Conservation (phyloP, 2,888 invertebrate genomes). For the Lepidochrysops patricia region DNA sequence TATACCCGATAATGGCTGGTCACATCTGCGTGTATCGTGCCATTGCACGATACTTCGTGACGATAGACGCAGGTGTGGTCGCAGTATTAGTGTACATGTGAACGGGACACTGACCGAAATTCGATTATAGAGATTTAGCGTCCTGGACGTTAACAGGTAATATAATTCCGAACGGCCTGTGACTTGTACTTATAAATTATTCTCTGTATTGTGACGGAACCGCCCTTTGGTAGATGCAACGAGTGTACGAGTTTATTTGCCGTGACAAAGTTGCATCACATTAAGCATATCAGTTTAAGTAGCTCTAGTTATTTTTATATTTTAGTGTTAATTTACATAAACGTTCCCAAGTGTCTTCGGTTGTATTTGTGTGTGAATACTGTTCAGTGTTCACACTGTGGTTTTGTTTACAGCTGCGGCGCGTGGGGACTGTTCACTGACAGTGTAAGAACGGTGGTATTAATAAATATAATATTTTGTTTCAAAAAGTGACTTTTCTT, state of each 20-base stretch:
- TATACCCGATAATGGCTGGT: no score
- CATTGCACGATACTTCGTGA: no score
- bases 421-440: slow-evolving; percentile 15
- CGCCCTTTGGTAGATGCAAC: not conserved
- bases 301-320: slow-evolving; percentile 46
- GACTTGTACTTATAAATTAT: not conserved
- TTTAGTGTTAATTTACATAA: slow-evolving; percentile 30
- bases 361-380: not conserved
- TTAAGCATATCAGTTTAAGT: slow-evolving; percentile 57
- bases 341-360: not conserved
- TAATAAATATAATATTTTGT: slow-evolving; percentile 72
- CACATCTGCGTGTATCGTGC: no score
- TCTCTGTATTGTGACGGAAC: not conserved
- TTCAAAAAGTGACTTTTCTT: slow-evolving; percentile 40
- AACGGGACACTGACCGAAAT: no score
- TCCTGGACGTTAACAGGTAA: no score
- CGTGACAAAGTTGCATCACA: slow-evolving; percentile 37
- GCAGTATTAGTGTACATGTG: no score
- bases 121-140: no score
- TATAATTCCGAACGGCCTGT: not conserved
- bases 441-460: slow-evolving; percentile 61
- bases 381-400: no score
- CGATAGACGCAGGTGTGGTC: no score
- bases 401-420: not conserved
- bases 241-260: slow-evolving; percentile 9